Percentiles rank a stretch among this genome's conserved stretches.
Evolutionary conservation across 2,888 invertebrate species (phyloP).

Genomic region (Anaspis maculata): DNA sequence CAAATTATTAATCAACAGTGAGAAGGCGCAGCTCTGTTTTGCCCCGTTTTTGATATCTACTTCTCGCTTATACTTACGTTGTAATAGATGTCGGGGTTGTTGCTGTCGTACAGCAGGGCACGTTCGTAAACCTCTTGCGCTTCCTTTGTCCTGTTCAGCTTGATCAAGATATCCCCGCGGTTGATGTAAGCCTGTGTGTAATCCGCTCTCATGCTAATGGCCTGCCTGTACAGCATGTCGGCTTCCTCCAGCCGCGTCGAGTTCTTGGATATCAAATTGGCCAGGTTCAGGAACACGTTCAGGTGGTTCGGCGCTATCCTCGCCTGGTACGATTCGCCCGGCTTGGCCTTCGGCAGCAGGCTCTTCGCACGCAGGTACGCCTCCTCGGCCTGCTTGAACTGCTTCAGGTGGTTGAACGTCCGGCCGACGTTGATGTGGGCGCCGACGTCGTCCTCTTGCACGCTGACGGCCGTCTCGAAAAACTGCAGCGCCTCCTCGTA

Average conservation of each 20-base stretch:
- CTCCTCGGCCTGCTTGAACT: conserved; percentile 82
- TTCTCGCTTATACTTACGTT: too few relatives aligned
- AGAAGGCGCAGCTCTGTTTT: too few relatives aligned
- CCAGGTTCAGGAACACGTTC: conserved; percentile 91
- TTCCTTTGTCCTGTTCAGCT: conserved; percentile 86
- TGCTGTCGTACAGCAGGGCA: conserved; percentile 86
- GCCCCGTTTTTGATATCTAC: conserved; percentile 24
- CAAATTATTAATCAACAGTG: too few relatives aligned
- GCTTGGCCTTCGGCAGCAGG: conserved; percentile 80
- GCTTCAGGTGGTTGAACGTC: conserved; percentile 85
- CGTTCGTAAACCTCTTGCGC: conserved; percentile 92
- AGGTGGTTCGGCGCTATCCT: conserved; percentile 93
- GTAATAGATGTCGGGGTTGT: conserved; percentile 91
- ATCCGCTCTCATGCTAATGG: conserved; percentile 95
- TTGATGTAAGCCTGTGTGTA: conserved; percentile 96
- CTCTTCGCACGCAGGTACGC: conserved; percentile 88
- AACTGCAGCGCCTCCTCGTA: conserved; percentile 74
- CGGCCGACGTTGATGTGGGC: conserved; percentile 96
- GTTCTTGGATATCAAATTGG: conserved; percentile 89
- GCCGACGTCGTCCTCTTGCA: conserved; percentile 93
- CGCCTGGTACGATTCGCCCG: conserved; percentile 91
- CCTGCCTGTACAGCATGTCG: conserved; percentile 86
- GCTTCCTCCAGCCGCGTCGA: conserved; percentile 88
- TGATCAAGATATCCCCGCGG: conserved; percentile 91
- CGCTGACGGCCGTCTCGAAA: conserved; percentile 85